A percentile compares a stretch with the other conserved stretches of the same genome.
Evolutionary conservation across 1,140 invertebrate genomes (phyloP).

Genomic region (Microvelia longipes): DNA sequence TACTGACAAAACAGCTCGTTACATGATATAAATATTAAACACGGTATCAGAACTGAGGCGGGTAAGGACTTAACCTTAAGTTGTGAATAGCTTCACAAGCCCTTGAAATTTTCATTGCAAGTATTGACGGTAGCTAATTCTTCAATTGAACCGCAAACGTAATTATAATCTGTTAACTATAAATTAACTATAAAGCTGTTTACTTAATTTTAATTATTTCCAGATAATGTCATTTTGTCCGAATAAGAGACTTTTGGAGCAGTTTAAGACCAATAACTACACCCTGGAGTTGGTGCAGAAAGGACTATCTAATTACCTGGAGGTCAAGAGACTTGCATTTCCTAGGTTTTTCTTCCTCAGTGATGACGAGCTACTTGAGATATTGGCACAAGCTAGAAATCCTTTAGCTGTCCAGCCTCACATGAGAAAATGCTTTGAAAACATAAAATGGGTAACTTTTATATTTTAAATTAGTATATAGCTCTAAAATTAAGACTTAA

Average conservation of each 20-base stretch:
- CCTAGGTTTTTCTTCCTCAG: slow-evolving; percentile 63
- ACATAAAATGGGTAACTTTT: slow-evolving; percentile 39
- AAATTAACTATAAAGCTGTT: not conserved
- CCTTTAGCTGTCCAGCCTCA: slow-evolving; percentile 60
- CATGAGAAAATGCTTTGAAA: slow-evolving; percentile 64
- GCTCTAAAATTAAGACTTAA: slow-evolving; percentile 69
- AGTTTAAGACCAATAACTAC: slow-evolving; percentile 46
- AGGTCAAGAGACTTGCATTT: slow-evolving; percentile 52
- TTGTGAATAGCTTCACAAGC: no score
- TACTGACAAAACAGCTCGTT: no score
- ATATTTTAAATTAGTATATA: slow-evolving; percentile 58
- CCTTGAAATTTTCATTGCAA: no score
- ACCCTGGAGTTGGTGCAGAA: slow-evolving; percentile 42
- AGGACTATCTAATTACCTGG: slow-evolving; percentile 56
- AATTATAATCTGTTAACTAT: no score
- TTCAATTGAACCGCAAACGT: no score
- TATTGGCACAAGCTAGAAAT: slow-evolving; percentile 54
- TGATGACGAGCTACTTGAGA: slow-evolving; percentile 60
- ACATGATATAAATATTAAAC: no score
- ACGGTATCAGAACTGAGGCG: no score
- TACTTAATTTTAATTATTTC: slow-evolving; percentile 10
- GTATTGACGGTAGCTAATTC: no score
- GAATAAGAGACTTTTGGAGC: slow-evolving; percentile 44
- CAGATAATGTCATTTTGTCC: slow-evolving; percentile 44
- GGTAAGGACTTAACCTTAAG: no score